These are phyloP conservation scores for Leucoptera coffeella DNA, from an alignment of 2,888 invertebrate species.

Conservation along the genomic window DNA sequence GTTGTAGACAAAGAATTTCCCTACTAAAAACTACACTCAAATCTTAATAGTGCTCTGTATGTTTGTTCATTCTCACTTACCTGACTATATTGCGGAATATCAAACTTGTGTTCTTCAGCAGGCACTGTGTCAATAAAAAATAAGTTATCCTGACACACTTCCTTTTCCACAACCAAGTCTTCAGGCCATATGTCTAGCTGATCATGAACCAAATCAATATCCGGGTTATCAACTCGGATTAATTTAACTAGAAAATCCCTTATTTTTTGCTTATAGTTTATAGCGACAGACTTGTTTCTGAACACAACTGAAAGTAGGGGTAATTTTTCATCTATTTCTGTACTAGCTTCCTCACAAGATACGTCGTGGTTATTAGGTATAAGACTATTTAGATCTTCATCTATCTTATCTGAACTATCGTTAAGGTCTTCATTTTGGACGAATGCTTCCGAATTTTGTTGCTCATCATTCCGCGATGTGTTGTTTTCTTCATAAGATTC, in stretches of 20 bases:
- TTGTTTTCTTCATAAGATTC: neutral
- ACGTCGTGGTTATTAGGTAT: no score
- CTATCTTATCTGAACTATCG: constrained; percentile 9
- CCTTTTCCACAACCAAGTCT: constrained; percentile 14
- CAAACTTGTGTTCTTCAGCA: constrained; percentile 12
- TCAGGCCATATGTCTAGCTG: constrained; percentile 35
- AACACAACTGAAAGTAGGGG: constrained; percentile 39
- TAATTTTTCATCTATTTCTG: constrained; percentile 14
- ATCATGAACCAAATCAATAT: no score
- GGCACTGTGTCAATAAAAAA: constrained; percentile 41
- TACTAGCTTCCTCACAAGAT: no score
- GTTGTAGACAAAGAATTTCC: no score
- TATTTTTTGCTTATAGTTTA: constrained; percentile 33
- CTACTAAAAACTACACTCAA: no score
- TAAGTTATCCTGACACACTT: constrained; percentile 16
- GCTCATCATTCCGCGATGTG: no score
- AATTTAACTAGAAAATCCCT: constrained; percentile 36
- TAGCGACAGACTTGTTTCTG: constrained; percentile 29
- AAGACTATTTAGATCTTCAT: no score
- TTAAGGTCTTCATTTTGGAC: constrained; percentile 20
- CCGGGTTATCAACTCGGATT: constrained; percentile 20
- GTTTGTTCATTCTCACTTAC: constrained; percentile 30
- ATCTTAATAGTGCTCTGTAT: no score
- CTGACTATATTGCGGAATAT: constrained; percentile 29
- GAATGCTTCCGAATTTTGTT: no score